phyloP scores from a whole-genome alignment of 2,113 vertebrate genomes.

The pig (Sus scrofa) region T2T-Sscrofa CM000823.6:3286501-3287000 shows the following conservation, averaged over 20 bases:
- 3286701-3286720: too few species aligned
- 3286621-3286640: background rate
- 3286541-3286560: rapidly evolving
- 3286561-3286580: background rate
- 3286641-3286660: rapidly evolving
- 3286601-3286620: background rate
- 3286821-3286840: too few species aligned
- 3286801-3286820: background rate
- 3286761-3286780: rapidly evolving
- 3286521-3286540: background rate
- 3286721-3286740: background rate
- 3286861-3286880: too few species aligned
- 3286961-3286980: background rate
- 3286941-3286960: rapidly evolving
- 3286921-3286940: background rate
- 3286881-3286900: background rate
- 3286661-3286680: rapidly evolving
- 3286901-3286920: background rate
- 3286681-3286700: background rate
- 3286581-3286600: background rate
- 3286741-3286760: background rate
- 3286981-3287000: too few species aligned
- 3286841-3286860: rapidly evolving
- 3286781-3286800: rapidly evolving
- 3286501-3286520: background rate